Evolutionary conservation across 2,797 vertebrate genomes (phyloP).

Genomic region (Alca torda): DNA sequence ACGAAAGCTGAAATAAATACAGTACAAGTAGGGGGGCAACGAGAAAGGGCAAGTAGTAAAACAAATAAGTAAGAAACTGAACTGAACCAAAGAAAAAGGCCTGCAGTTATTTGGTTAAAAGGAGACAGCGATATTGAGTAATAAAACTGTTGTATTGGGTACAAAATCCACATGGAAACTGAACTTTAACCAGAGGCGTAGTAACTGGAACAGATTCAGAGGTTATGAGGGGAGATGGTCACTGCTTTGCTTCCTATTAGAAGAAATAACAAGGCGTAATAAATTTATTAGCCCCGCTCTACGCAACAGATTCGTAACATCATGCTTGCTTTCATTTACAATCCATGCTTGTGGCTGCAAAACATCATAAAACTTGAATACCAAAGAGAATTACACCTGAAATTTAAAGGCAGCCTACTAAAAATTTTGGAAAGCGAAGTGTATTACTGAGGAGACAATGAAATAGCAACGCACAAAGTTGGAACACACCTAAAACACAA

Average conservation of each 20-base stretch:
- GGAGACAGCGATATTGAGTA: neutral
- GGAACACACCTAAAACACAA: neutral
- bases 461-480: neutral
- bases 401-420: neutral
- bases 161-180: neutral
- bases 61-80: neutral
- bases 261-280: neutral
- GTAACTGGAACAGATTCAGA: neutral
- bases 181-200: neutral
- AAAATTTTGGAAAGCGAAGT: neutral
- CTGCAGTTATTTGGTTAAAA: neutral
- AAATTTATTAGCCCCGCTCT: neutral
- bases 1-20: neutral
- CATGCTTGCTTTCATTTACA: neutral
- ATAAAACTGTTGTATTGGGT: neutral
- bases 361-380: neutral
- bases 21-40: rapidly evolving
- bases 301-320: neutral
- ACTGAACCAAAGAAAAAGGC: neutral
- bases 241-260: neutral
- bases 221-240: neutral
- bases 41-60: neutral
- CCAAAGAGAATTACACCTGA: neutral
- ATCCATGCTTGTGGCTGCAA: neutral
- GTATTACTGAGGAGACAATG: neutral